These are phyloP conservation scores for Drepana arcuata DNA, from an alignment of 1,140 invertebrate genomes.

Conservation along the genomic window DNA sequence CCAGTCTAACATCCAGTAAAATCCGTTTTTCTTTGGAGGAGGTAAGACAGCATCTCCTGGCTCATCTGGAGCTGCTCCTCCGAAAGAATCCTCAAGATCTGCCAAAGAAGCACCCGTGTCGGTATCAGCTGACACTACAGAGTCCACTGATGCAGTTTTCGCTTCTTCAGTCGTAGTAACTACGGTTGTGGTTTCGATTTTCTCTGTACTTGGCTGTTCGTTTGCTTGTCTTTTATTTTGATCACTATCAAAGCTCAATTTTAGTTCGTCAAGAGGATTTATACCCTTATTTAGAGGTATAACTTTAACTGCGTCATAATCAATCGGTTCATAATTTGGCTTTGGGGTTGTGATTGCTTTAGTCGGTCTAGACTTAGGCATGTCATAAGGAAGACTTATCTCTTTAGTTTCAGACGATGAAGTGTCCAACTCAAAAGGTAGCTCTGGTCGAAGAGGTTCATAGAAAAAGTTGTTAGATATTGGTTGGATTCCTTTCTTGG, in stretches of 20 bases:
- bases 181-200: slow-evolving; percentile 8
- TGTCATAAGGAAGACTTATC: slow-evolving; percentile 37
- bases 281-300: slow-evolving; percentile 52
- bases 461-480: slow-evolving; percentile 39
- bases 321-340: slow-evolving; percentile 44
- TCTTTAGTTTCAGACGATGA: slow-evolving; percentile 46
- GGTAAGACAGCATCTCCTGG: slow-evolving; percentile 75
- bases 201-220: slow-evolving; percentile 15
- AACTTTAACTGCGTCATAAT: slow-evolving; percentile 59
- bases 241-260: slow-evolving; percentile 45
- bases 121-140: slow-evolving; percentile 36
- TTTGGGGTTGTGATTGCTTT: slow-evolving; percentile 28
- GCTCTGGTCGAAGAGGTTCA: slow-evolving; percentile 43
- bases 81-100: slow-evolving; percentile 85
- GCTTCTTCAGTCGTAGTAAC: slow-evolving; percentile 21
- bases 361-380: slow-evolving; percentile 42
- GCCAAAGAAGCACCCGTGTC: slow-evolving; percentile 66
- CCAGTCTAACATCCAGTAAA: slow-evolving; percentile 89
- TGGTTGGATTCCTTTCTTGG: slow-evolving; percentile 14
- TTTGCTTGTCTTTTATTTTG: slow-evolving; percentile 58
- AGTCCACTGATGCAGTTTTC: slow-evolving; percentile 15
- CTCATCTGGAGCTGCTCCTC: slow-evolving; percentile 71
- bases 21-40: slow-evolving; percentile 78
- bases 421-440: slow-evolving; percentile 53
- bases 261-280: slow-evolving; percentile 39